Base-by-base conservation (phyloP, 2,888 invertebrate species). In the Melieria picta region DNA sequence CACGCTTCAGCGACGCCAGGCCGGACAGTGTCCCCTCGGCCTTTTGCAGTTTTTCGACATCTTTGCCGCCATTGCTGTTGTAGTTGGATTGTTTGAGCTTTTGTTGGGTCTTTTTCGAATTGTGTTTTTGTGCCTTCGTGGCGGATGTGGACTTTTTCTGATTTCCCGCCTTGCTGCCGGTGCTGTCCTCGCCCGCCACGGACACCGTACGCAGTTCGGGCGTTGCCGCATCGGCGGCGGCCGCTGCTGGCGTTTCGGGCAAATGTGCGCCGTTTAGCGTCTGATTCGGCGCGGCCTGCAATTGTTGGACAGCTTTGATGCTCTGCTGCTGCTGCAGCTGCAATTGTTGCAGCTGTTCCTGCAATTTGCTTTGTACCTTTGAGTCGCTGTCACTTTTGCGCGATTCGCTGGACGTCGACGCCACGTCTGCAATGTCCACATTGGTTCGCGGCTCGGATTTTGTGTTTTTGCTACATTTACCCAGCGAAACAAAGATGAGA, bases 1-100 rank as follows among this genome's bases (percentile, higher is more conserved):
- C 91, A 80, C 95, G 90, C 82, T 91, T 91, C 80, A 95, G 86
- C 11, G 94, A 92, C 11, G 95, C 93, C 75, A 95, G 84, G 2
- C 95, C 95, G 75, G 93, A 94, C 58, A 95, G 87, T 0, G 93
- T 94, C 42, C 95, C 95, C 82, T 91, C 91, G 5, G 94, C 93
- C 81, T 82, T 84, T 73, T 81, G 82, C 45, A 91, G 89, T 4
- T 82, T 83, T 74, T 80, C 79, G 71, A 83, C 79, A 70, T 80
- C 78, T 69, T 78, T 70, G 5, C 73, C 79, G 55, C 77, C 65
- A 71, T 72, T 57, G 71, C 68, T 85, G 66, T 80, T 80, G 79
- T 87, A 83, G 74, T 11, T 69, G 60, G 56, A 72, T 69, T 85
- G 66, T 80, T 80, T 79, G 87, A 83, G 73, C 11, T 68, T 46